phyloP scores from a whole-genome alignment of 1,140 invertebrate genomes.

The Drosophila albomicans region DNA sequence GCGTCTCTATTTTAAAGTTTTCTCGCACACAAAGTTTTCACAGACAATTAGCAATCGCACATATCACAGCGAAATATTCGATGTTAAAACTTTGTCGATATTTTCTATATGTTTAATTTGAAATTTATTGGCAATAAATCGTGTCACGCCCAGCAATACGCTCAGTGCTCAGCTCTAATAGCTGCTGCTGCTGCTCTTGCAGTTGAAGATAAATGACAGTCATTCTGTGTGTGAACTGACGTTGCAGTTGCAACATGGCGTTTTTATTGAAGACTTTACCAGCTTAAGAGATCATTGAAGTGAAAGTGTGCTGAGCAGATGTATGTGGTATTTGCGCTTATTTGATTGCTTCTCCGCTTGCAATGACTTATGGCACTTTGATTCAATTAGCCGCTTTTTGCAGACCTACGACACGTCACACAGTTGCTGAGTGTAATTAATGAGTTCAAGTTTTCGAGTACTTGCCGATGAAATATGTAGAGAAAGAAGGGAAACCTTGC shows the following conservation, averaged over 20 bases:
- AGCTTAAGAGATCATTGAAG: conserved; percentile 19
- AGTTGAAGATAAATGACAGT: conserved; percentile 21
- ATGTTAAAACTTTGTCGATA: background rate
- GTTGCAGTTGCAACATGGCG: background rate
- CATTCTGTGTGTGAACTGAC: background rate
- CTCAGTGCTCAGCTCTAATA: conserved; percentile 1
- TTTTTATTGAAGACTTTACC: conserved; percentile 11
- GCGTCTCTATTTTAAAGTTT: conserved; percentile 2
- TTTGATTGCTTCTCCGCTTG: conserved; percentile 1
- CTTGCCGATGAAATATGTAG: background rate
- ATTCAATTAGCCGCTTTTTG: conserved; percentile 26
- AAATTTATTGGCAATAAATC: conserved; percentile 8
- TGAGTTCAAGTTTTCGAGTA: conserved; percentile 20
- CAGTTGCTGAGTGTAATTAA: conserved; percentile 17
- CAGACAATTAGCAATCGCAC: background rate
- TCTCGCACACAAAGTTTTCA: background rate
- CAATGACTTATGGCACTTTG: conserved; percentile 18
- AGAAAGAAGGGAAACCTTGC: conserved; percentile 8
- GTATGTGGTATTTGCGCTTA: conserved; percentile 3
- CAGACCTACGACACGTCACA: conserved; percentile 1
- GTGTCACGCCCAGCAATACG: background rate
- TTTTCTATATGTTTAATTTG: background rate
- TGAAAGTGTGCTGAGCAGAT: background rate
- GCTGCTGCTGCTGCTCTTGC: background rate
- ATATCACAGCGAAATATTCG: background rate